Evolutionary conservation across 2,888 invertebrate genomes (phyloP), one percentile per base, ranked within the genome.

Genomic region (Caenorhabditis becei): DNA sequence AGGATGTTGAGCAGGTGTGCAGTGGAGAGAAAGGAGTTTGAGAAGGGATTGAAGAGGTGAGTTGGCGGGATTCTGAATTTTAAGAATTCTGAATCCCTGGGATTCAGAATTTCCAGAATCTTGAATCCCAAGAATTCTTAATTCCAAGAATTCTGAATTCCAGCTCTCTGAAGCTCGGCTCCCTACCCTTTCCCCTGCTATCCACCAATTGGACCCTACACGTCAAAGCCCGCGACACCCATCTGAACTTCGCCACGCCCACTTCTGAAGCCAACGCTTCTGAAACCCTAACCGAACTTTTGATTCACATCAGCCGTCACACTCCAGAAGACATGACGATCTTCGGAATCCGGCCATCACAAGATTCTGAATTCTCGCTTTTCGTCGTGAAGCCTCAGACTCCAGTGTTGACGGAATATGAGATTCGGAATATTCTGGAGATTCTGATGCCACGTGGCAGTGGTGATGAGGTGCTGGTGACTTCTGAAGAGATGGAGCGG

Each of bases 341-440:
- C 2, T 23, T 74, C 0, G 65, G 65, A 20, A 41, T 74, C 10
- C 58, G 35, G 10, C 74, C 74, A 1, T 74, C 74, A 0, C 58
- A 26, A 16, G 74, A 74, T 28, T 74, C 74, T 4, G 74, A 74
- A 26, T 66, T 74, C 32, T 53, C 74, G 0, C 26, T 74, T n/a
- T 74, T 59, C 23, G 32, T 66, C 18, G 58, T 74, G 4, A 74
- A 74, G 47, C 74, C 74, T 2, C 8, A 41, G 14, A 11, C 41
- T 41, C 41, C 11, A 14, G 14, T n/a, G 2, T 23, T 58, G 2
- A 58, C 59, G 23, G 32, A 24, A 8, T 58, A 51, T 44, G 58
- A 65, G 24, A 16, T 63, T 28, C 59, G 65, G 2, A 66, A 65
- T 41, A 41, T 65, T 47, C 14, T 66, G 14, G 74, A 74, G 28